Base-by-base conservation (phyloP, 2,113 vertebrate genomes). In the Pandion haliaetus region DNA sequence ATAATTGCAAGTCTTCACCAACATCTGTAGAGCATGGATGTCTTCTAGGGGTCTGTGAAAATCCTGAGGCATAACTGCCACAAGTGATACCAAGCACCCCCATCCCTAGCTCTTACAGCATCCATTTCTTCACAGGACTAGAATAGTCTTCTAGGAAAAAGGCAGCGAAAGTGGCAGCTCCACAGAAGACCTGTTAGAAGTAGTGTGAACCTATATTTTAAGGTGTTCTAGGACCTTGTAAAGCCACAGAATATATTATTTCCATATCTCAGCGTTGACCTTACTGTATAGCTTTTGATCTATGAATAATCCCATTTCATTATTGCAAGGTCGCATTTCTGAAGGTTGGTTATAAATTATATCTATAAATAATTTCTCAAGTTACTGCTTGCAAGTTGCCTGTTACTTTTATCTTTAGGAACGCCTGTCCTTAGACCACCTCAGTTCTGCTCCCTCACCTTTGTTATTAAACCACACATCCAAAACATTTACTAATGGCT, bases 321-420 rank as follows among this genome's bases (percentile, higher is more conserved):
- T 96, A 90, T 49, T 88, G 93, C 86, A 93, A 94, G 95, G 93
- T 77, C 93, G 90, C 93, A 94, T 96, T 96, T 93, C 78, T 95
- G 93, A 96, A 96, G 91, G 89, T 80, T 88, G 70, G 96, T 83
- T 86, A 92, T 96, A 96, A 96, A 94, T 96, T 93, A 88, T n/a
- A 86, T 21, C 88, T 17, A 93, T 90, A 96, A 96, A 91, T 91
- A 95, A 95, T 80, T 87, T 94, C 2, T 1, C 74, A 59, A 85
- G 61, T 65, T 95, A 70, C 94, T 76, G 52, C 95, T 92, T 91
- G 71, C 61, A 88, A 81, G 86, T 71, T 92, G 29, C 63, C 86
- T 50, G 54, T 71, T 82, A 87, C 76, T 88, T 88, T 76, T 77
- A 58, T 44, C 58, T 72, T 65, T 31, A 82, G 49, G 70, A 92